phyloP scores from a whole-genome alignment of 2,888 invertebrate species.

The Tetragnatha montana region DNA sequence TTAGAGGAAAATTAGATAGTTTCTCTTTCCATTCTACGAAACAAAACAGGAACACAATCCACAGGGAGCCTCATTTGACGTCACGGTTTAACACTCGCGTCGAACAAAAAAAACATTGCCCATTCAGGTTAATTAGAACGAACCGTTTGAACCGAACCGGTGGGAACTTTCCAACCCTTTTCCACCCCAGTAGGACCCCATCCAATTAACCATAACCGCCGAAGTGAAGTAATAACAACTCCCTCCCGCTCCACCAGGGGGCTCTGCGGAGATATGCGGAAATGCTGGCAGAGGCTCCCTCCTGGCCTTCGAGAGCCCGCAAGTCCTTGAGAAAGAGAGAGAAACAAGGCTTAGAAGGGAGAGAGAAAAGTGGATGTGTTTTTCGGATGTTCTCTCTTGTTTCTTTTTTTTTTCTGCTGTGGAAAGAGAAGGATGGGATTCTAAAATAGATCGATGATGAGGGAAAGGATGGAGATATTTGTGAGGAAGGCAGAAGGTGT shows the following conservation, averaged over 20 bases:
- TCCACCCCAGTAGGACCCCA: background rate
- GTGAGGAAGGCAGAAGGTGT: background rate
- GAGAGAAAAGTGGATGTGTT: conserved; percentile 35
- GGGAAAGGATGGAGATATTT: background rate
- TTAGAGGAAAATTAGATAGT: too few relatives aligned
- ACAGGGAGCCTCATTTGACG: background rate
- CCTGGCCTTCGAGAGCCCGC: conserved; percentile 25
- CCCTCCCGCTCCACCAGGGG: conserved; percentile 9
- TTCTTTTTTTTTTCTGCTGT: background rate
- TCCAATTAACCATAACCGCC: conserved; percentile 4
- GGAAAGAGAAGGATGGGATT: background rate
- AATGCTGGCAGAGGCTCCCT: conserved; percentile 39
- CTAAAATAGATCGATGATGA: background rate
- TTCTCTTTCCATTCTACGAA: too few relatives aligned
- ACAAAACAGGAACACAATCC: background rate
- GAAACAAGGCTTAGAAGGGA: conserved; percentile 26
- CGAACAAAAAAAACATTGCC: background rate
- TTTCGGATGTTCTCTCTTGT: conserved; percentile 29
- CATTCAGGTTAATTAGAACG: background rate
- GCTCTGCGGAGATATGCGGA: conserved; percentile 31
- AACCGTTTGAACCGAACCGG: background rate
- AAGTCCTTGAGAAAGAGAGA: conserved; percentile 33
- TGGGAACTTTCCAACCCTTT: background rate
- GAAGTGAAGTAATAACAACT: background rate
- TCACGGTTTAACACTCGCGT: background rate